Conservation (phyloP, 2,113 vertebrate genomes). For the Mesitornis unicolor region DNA sequence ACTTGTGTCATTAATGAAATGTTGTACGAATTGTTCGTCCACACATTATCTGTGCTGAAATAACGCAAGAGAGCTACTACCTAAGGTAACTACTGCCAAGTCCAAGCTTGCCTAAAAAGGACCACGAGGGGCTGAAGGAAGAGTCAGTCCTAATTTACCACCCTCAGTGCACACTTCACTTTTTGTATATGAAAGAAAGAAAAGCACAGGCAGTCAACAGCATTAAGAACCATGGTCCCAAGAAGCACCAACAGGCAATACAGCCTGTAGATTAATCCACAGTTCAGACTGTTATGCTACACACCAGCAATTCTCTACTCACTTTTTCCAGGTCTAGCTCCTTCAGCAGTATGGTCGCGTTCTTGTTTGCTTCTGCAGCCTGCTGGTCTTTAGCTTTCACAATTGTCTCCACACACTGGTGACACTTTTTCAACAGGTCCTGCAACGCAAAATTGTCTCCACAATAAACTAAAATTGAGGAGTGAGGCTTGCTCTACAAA, state of each 20-base stretch:
- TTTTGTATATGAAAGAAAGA: neutral
- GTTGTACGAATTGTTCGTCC: no score
- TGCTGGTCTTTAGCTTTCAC: conserved; percentile 99
- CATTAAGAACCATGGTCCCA: neutral
- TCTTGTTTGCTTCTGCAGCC: conserved; percentile 98
- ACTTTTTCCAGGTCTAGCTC: conserved; percentile 98
- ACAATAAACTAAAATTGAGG: neutral
- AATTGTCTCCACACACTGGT: conserved; percentile 99
- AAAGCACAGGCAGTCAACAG: neutral
- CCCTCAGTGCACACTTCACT: neutral
- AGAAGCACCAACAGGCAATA: neutral
- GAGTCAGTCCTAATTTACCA: neutral
- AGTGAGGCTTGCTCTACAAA: neutral
- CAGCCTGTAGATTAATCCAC: neutral
- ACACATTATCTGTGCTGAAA: neutral
- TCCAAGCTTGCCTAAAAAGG: neutral
- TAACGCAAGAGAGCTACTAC: neutral
- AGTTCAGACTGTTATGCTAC: neutral
- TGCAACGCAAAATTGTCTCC: conserved; percentile 43
- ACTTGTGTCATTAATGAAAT: neutral
- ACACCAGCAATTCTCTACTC: neutral
- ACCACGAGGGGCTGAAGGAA: neutral
- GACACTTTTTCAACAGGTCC: conserved; percentile 98
- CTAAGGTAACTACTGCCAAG: neutral
- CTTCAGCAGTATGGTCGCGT: conserved; percentile 95